phyloP scores from a whole-genome alignment of 30 jellyfish, hydroid and myxozoan genomes.

The Aurelia coerulea region DNA sequence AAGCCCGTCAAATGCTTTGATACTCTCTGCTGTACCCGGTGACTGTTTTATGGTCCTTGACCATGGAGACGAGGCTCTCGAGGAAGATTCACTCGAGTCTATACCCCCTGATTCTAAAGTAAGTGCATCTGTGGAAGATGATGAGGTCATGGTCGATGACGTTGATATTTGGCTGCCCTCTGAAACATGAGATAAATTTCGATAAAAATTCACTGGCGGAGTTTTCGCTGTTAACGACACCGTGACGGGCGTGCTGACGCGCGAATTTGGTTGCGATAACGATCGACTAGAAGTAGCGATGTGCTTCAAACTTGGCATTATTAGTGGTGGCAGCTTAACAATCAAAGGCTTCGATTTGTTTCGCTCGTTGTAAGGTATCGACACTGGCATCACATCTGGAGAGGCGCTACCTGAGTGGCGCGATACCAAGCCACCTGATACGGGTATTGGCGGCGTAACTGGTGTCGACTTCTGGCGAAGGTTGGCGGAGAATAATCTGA shows the following conservation, averaged over 20 bases:
- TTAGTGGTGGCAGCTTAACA: slow-evolving; percentile 23
- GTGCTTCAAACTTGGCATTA: slow-evolving; percentile 32
- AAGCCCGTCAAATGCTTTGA: not conserved
- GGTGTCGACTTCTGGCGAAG: slow-evolving; percentile 81
- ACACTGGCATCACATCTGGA: slow-evolving; percentile 49
- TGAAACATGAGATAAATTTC: slow-evolving; percentile 44
- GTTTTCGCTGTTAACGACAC: slow-evolving; percentile 52
- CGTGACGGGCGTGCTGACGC: slow-evolving; percentile 79
- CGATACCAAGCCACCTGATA: not conserved
- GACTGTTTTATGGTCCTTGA: slow-evolving; percentile 4
- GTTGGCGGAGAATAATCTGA: slow-evolving; percentile 84
- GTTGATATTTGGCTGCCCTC: slow-evolving; percentile 35
- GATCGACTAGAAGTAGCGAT: slow-evolving; percentile 13
- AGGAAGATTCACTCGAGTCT: slow-evolving; percentile 6
- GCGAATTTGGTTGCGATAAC: slow-evolving; percentile 64
- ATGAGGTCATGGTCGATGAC: not conserved
- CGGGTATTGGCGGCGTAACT: slow-evolving; percentile 63
- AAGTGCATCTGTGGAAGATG: not conserved
- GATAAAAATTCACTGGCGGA: slow-evolving; percentile 67
- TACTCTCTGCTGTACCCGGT: not conserved
- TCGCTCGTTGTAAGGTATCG: slow-evolving; percentile 43
- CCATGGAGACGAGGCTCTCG: slow-evolving; percentile 11
- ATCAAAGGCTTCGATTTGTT: not conserved
- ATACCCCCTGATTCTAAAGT: slow-evolving; percentile 23
- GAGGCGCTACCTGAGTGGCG: slow-evolving; percentile 11